Evolutionary conservation across 2,113 vertebrate species (phyloP), one percentile per base, ranked within the genome.

Genomic region (Eira barbara): DNA sequence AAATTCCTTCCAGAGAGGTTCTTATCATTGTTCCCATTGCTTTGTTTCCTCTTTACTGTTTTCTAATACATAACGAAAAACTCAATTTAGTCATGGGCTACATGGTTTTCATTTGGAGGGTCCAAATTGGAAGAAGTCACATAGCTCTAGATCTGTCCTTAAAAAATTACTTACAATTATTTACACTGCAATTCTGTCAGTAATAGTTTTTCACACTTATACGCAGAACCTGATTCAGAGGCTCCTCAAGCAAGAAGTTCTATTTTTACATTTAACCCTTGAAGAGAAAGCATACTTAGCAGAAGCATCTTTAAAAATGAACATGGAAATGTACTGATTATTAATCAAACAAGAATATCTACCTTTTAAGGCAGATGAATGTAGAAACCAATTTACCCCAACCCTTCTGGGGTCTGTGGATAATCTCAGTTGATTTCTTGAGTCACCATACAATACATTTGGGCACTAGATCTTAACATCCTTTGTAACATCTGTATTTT

Each of bases 191-290:
- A 71, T 96, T 91, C 95, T 96, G 91, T 95, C 97, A 97, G 96
- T 98, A 98, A 98, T 97, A 96, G 97, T 97, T 98, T 98, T 98
- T 99, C 91, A 92, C 97, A 98, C 97, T 98, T 87, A 98, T 98
- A 97, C 42, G 89, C 76, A 84, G 94, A 98, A 97, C 76, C 85
- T 98, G 78, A 87, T 78, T 97, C 97, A 96, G 95, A 98, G 93
- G 92, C 87, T 98, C 95, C 91, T 3, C 1, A 94, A 98, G 98
- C 96, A 97, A 98, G 95, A 2, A 63, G 94, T 97, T 97, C 97
- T 98, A 98, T 98, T 99, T 99, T 98, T 98, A 95, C 59, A 87
- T 97, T 98, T 98, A 96, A 95, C 96, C 97, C 96, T 97, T 21
- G 2, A 97, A 97, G 95, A 97, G 97, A 78, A 92, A 97, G 74